phyloP scores from a whole-genome alignment of 2,113 vertebrate species.

The Podarcis raffonei region DNA sequence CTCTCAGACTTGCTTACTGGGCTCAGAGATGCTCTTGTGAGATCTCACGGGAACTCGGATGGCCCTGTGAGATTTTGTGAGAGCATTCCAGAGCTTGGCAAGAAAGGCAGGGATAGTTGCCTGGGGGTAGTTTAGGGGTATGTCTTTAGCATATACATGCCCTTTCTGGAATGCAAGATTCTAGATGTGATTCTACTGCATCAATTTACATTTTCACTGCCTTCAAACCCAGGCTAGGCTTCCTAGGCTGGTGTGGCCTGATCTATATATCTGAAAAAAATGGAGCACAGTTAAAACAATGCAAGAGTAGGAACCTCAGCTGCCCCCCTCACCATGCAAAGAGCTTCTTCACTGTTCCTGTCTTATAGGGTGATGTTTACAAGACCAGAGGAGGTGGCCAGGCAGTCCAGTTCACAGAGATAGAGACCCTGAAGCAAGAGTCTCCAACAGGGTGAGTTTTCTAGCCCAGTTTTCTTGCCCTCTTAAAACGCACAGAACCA shows the following conservation, averaged over 20 bases:
- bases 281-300: not conserved
- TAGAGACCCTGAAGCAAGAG: slow-evolving; percentile 92
- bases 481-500: not conserved
- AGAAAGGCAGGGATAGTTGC: too few relatives aligned
- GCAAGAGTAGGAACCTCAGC: not conserved
- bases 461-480: not conserved
- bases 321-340: not conserved
- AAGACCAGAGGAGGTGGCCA: slow-evolving; percentile 93
- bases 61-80: too few relatives aligned
- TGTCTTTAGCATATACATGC: too few relatives aligned
- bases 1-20: too few relatives aligned
- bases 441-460: slow-evolving; percentile 73
- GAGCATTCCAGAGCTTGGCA: too few relatives aligned
- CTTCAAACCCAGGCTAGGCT: not conserved
- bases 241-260: not conserved
- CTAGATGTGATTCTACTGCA: too few relatives aligned
- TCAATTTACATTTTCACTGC: too few relatives aligned
- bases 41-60: too few relatives aligned
- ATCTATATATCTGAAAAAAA: not conserved
- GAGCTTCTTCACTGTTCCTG: slow-evolving; percentile 13
- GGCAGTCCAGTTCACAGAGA: slow-evolving; percentile 93
- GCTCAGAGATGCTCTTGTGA: too few relatives aligned
- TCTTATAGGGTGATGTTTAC: slow-evolving; percentile 89
- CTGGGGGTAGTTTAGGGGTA: too few relatives aligned
- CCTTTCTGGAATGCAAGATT: too few relatives aligned